Conservation (phyloP, 2,113 vertebrate species). For the Pontoporia blainvillei region DNA sequence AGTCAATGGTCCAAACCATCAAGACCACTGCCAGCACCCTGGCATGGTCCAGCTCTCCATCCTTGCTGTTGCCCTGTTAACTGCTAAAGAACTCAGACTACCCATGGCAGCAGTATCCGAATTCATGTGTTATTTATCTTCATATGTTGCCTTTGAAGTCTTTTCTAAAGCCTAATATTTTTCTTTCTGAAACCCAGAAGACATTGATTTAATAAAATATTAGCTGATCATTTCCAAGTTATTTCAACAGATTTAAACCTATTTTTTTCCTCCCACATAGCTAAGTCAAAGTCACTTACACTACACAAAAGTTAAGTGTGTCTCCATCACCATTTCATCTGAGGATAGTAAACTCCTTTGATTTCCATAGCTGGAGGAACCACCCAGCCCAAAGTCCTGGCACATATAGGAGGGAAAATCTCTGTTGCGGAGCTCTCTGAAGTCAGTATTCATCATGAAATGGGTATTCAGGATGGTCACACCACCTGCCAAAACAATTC, state of each 20-base stretch:
- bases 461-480: constrained; percentile 93
- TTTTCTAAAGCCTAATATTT: not conserved
- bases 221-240: not conserved
- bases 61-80: not conserved
- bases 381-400: not conserved
- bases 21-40: not conserved
- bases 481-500: constrained; percentile 86
- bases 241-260: constrained; percentile 9
- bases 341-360: not conserved
- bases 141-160: not conserved
- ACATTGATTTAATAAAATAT: not conserved
- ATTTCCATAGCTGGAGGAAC: not conserved
- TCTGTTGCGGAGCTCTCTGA: not conserved
- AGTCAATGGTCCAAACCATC: not conserved
- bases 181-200: not conserved
- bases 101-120: not conserved
- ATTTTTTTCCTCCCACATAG: not conserved
- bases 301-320: not conserved
- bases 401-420: not conserved
- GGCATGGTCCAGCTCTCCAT: not conserved
- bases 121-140: not conserved
- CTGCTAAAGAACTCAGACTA: not conserved
- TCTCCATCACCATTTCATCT: not conserved
- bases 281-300: not conserved
- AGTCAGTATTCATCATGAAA: constrained; percentile 91